Base-by-base conservation (phyloP, 1,140 invertebrate species). In the Lineus longissimus region DNA sequence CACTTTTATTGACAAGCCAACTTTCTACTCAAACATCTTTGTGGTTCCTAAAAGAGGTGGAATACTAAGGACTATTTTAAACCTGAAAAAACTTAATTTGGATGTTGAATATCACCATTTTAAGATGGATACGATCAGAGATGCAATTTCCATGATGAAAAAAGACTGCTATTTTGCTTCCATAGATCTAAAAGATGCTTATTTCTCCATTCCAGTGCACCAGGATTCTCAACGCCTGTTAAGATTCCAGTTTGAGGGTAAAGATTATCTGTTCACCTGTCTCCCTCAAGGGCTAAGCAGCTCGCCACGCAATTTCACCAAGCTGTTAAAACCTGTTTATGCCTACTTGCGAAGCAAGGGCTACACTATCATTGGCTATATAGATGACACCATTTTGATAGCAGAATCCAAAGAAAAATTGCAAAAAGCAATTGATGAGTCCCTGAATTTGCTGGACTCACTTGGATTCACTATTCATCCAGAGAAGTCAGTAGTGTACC, bases 401-500 rank as follows among this genome's bases (percentile, higher is more conserved):
- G 47, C 33, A 59, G 66, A 15, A 65, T 63, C 64, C 41, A 61
- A 27, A 23, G 23, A 30, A 58, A 23, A 30, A 56, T 71, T 64
- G 62, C 13, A 27, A 15, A n/a, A 63, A 45, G 66, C 62, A 61
- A 36, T 70, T 40, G n/a, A 23, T 45, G 62, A 62, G 30, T 60
- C 63, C 22, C 40, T 65, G 9, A 17, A 54, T 51, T 47, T 62
- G 15, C 57, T 59, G 2, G 33, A 17, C 13, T 27, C 31, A 11
- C 22, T 59, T 1, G 67, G 71, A 17, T 71, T 71, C 55, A 58
- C 58, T 19, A 61, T 66, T 58, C 59, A 70, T 25, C 41, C 61
- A 7, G 29, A 57, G 30, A 73, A 73, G 59, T 73, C 71, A 27
- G 63, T 67, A 0, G 25, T 71, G 23, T 19, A 47, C 13, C 70